These are phyloP conservation scores for Todus mexicanus DNA, from an alignment of 2,797 vertebrate species.

Conservation along the genomic window DNA sequence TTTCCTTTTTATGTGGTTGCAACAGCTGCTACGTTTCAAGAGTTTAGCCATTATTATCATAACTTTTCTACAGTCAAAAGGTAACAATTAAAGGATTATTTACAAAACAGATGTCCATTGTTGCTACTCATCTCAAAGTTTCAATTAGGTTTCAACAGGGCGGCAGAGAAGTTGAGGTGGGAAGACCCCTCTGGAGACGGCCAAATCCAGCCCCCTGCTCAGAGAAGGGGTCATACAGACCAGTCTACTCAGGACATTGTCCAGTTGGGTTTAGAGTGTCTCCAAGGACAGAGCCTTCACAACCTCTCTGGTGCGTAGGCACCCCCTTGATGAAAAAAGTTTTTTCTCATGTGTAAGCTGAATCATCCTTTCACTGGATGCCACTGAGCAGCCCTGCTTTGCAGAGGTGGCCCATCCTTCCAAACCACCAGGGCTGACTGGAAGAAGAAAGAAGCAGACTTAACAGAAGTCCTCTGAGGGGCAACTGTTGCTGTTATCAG, in stretches of 20 bases:
- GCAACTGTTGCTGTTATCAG: background rate
- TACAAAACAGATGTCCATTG: no score
- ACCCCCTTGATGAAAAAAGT: background rate
- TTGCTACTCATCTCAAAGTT: no score
- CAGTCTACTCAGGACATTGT: background rate
- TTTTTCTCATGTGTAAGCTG: background rate
- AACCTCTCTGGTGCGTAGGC: background rate
- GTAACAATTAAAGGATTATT: no score
- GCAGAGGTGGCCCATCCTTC: background rate
- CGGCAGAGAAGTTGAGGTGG: background rate
- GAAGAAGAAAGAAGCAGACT: background rate
- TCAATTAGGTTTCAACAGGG: no score
- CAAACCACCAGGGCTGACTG: background rate
- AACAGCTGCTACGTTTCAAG: no score
- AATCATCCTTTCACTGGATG: background rate
- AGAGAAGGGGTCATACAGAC: background rate
- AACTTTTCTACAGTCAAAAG: no score
- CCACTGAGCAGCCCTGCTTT: background rate
- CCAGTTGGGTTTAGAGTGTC: background rate
- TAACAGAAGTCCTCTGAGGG: background rate
- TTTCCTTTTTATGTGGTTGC: no score
- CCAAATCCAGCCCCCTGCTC: background rate
- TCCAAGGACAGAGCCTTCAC: background rate
- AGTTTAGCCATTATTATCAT: no score
- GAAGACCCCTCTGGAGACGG: background rate